Evolutionary conservation across 1,140 invertebrate genomes (phyloP).

Genomic region (Dufourea novaeangliae): DNA sequence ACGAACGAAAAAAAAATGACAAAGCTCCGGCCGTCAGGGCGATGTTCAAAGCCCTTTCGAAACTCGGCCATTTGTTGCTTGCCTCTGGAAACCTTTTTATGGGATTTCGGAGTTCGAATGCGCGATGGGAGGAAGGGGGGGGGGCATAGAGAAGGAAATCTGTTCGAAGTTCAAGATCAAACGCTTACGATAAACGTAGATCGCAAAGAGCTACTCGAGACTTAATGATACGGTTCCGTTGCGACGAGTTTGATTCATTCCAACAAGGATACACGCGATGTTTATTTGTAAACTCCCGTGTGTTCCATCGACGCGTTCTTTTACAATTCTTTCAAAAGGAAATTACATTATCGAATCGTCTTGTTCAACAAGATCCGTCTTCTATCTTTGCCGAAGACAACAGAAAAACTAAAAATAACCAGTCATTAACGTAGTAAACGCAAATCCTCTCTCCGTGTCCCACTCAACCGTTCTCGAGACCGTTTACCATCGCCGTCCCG

Average conservation of each 20-base stretch:
- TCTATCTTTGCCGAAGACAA: not conserved
- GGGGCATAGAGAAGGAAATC: not conserved
- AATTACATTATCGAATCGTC: too few relatives aligned
- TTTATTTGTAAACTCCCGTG: too few relatives aligned
- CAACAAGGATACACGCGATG: too few relatives aligned
- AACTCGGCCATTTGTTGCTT: slow-evolving; percentile 16
- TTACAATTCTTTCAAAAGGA: too few relatives aligned
- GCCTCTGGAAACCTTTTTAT: not conserved
- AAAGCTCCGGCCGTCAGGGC: not conserved
- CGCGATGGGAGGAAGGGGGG: not conserved
- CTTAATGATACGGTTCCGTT: too few relatives aligned
- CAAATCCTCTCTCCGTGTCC: slow-evolving; percentile 5
- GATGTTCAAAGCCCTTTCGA: not conserved
- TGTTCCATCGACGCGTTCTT: too few relatives aligned
- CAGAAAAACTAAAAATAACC: not conserved
- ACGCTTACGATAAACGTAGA: not conserved
- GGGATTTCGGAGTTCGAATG: not conserved
- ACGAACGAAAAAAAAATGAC: not conserved
- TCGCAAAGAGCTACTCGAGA: not conserved
- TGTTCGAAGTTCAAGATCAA: not conserved
- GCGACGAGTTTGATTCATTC: not conserved
- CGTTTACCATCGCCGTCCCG: not conserved
- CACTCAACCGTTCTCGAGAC: slow-evolving; percentile 13
- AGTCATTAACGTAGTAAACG: not conserved
- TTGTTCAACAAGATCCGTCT: not conserved